Evolutionary conservation across 2,113 vertebrate species (phyloP).

Genomic region (Cairina moschata): DNA sequence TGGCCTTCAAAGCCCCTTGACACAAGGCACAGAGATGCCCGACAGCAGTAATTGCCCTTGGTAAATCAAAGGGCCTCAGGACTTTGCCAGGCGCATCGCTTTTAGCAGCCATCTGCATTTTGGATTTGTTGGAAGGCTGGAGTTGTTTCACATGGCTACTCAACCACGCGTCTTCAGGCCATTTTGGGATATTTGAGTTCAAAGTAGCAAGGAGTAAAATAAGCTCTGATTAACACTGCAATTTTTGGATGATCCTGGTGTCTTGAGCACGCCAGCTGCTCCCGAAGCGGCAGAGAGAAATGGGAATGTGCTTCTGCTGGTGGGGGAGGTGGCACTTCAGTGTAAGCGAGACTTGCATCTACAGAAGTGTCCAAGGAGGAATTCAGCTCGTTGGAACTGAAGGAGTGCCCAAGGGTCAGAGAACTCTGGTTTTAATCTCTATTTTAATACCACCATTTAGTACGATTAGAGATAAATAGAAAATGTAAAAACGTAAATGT

Average conservation of each 20-base stretch:
- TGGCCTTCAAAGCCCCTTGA: conserved; percentile 10
- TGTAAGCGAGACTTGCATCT: not conserved
- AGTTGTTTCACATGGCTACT: conserved; percentile 13
- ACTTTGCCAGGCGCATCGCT: not conserved
- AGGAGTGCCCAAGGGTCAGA: not conserved
- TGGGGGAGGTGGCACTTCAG: not conserved
- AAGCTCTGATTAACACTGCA: conserved; percentile 20
- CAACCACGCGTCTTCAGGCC: not conserved
- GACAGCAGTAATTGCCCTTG: not conserved
- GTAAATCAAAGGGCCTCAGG: not conserved
- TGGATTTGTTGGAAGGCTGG: not conserved
- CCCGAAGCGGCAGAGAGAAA: not conserved
- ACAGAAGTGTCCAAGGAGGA: not conserved
- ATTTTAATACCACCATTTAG: not conserved
- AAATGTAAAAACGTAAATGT: no score
- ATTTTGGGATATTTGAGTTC: conserved; percentile 21
- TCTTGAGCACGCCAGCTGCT: conserved; percentile 17
- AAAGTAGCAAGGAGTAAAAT: conserved; percentile 26
- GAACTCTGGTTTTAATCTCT: not conserved
- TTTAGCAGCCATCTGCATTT: conserved; percentile 13
- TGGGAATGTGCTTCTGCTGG: not conserved
- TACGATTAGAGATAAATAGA: not conserved
- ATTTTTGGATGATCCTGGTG: not conserved
- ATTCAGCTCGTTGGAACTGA: not conserved
- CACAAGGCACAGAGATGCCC: not conserved